Percentiles rank a stretch among this genome's conserved stretches.
These are phyloP conservation scores for Tanytarsus gracilentus DNA, from an alignment of 2,888 invertebrate species.

Conservation along the genomic window DNA sequence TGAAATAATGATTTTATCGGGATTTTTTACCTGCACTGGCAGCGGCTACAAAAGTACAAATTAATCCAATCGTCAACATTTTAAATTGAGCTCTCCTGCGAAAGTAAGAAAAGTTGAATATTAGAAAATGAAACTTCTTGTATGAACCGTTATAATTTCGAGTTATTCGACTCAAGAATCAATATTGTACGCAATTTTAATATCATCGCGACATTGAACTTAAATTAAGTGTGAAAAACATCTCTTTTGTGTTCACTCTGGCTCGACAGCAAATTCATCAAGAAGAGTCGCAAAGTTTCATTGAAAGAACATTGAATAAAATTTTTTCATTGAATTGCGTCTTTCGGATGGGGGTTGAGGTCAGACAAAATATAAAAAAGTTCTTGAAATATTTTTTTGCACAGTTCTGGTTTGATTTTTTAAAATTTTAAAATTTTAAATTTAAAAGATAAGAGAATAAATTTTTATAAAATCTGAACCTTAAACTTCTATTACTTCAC, in stretches of 20 bases:
- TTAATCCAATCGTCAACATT: conserved; percentile 15
- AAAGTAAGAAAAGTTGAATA: too few species aligned
- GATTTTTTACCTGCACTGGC: conserved; percentile 24
- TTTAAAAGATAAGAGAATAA: too few species aligned
- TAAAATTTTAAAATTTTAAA: too few species aligned
- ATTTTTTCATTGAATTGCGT: neutral
- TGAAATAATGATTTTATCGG: too few species aligned
- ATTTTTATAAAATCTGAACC: too few species aligned
- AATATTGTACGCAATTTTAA: neutral
- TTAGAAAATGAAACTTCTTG: neutral
- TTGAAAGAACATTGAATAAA: neutral
- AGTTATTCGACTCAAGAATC: neutral
- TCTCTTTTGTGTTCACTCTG: neutral
- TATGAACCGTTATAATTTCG: neutral
- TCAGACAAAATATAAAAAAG: neutral
- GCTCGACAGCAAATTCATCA: neutral
- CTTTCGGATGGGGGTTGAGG: neutral
- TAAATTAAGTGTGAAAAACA: neutral
- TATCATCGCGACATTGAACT: too few species aligned
- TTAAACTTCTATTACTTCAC: too few species aligned
- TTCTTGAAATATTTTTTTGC: neutral
- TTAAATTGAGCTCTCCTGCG: too few species aligned
- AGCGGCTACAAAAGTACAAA: conserved; percentile 7
- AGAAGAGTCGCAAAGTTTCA: neutral
- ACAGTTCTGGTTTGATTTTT: too few species aligned